These are phyloP conservation scores for Synanceia verrucosa DNA, from an alignment of 2,797 vertebrate species.

Conservation along the genomic window DNA sequence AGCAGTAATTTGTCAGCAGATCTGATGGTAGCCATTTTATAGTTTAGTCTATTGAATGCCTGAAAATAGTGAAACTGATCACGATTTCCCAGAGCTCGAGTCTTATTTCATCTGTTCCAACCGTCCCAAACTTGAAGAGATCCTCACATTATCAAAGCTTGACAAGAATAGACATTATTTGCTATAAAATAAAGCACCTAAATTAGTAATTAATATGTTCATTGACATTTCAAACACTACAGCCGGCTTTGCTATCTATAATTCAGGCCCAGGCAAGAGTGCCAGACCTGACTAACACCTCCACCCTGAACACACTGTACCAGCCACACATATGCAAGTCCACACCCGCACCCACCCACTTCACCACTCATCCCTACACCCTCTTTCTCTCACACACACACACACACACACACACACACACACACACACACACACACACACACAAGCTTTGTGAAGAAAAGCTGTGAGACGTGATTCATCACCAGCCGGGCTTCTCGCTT, in stretches of 20 bases:
- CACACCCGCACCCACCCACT: constrained; percentile 51
- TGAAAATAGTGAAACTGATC: neutral
- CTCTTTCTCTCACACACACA: constrained; percentile 39
- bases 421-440: constrained; percentile 23
- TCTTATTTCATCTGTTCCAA: neutral
- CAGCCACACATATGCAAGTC: constrained; percentile 59
- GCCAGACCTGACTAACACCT: constrained; percentile 58
- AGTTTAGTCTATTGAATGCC: neutral
- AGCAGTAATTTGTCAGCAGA: neutral
- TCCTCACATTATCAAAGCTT: neutral
- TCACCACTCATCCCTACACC: constrained; percentile 45
- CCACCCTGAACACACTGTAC: constrained; percentile 34
- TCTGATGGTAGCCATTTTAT: neutral
- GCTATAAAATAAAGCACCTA: too few species aligned
- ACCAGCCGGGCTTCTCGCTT: constrained; percentile 48
- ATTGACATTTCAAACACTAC: too few species aligned
- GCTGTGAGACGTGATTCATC: constrained; percentile 71
- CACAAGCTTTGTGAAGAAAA: constrained; percentile 47
- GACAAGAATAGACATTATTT: neutral
- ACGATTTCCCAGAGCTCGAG: neutral
- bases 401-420: constrained; percentile 4
- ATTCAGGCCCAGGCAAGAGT: constrained; percentile 32
- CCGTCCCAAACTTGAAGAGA: neutral
- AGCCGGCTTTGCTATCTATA: neutral
- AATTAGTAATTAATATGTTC: too few species aligned